Evolutionary conservation across 2,888 invertebrate genomes (phyloP), one percentile per base, ranked within the genome.

Genomic region (Pterobdella sp.): DNA sequence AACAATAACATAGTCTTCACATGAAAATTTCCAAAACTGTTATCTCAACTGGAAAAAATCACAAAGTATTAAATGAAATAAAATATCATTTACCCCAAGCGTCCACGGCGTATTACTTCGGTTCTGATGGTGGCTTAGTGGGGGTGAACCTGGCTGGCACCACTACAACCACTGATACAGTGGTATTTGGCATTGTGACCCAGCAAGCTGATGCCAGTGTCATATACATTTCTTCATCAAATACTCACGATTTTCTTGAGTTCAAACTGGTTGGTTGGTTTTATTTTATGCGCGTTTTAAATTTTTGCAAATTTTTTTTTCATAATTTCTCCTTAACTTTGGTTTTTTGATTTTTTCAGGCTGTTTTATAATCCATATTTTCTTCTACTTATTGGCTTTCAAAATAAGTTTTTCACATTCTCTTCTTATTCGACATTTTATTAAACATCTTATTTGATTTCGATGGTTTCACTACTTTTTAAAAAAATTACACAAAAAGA

Each of bases 161-260:
- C n/a, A 56, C 60, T 4, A 88, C 90, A 74, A 91, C 90, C 78
- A 87, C 90, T 35, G 95, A 96, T 82, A 88, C 89, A 32, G 88
- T 97, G 68, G 93, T 95, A 0, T 84, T 97, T 73, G 96, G 94
- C 34, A 93, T 97, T 82, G 60, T 91, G 74, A 95, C 96, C 42
- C 89, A 89, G 75, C 90, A 91, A 72, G 78, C 79, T 79, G 88
- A 91, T 72, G 94, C 94, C 0, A 91, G 94, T 0, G 85, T 97
- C 26, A 85, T 95, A 74, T 87, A 93, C 78, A 89, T 97, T 73
- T 92, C 95, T 84, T 94, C 92, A 78, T 81, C 91, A 0, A 91
- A 91, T 68, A 93, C 92, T 34, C 91, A 92, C 82, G 96, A 97
- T 83, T 96, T 93, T 82, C 90, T 97, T 86, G 94, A 96, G 84